Percentiles rank a stretch among this genome's conserved stretches.
Conservation (phyloP, 2,797 vertebrate species). For the Myripristis murdjan region DNA sequence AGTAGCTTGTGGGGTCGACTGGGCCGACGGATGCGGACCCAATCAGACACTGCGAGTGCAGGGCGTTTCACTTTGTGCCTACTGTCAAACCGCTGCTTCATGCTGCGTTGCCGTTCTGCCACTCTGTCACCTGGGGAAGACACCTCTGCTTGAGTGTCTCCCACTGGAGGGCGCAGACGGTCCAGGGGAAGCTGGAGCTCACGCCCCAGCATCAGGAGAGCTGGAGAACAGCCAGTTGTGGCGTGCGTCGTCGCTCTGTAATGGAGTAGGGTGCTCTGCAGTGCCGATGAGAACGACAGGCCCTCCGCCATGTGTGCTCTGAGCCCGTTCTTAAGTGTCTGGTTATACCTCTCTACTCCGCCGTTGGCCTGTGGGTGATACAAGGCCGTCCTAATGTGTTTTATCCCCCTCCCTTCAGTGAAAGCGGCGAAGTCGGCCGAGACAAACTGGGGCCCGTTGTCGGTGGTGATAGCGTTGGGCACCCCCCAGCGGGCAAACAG, state of each 20-base stretch:
- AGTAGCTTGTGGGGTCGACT: too few species aligned
- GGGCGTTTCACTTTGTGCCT: background rate
- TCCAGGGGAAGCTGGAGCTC: slow-evolving; percentile 20
- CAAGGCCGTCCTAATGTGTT: slow-evolving; percentile 12
- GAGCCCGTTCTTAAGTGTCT: too few species aligned
- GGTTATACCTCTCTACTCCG: background rate
- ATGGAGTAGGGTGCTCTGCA: slow-evolving; percentile 15
- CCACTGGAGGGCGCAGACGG: background rate
- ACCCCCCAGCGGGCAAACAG: slow-evolving; percentile 3
- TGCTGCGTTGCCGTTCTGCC: background rate
- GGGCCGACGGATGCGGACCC: too few species aligned
- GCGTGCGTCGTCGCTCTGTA: slow-evolving; percentile 15
- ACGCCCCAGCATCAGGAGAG: slow-evolving; percentile 6
- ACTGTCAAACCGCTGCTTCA: slow-evolving; percentile 11
- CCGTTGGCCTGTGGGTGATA: slow-evolving; percentile 10
- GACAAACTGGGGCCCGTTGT: slow-evolving; percentile 15
- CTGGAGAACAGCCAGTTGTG: slow-evolving; percentile 5
- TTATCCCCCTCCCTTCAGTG: background rate
- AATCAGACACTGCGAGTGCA: too few species aligned
- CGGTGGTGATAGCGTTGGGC: slow-evolving; percentile 1
- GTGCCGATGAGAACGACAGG: background rate
- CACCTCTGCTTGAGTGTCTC: background rate
- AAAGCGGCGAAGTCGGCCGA: background rate
- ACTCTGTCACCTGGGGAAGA: background rate
- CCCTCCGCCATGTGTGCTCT: too few species aligned